Conservation (phyloP, 2,797 vertebrate genomes). For the Dipus sagitta region DNA sequence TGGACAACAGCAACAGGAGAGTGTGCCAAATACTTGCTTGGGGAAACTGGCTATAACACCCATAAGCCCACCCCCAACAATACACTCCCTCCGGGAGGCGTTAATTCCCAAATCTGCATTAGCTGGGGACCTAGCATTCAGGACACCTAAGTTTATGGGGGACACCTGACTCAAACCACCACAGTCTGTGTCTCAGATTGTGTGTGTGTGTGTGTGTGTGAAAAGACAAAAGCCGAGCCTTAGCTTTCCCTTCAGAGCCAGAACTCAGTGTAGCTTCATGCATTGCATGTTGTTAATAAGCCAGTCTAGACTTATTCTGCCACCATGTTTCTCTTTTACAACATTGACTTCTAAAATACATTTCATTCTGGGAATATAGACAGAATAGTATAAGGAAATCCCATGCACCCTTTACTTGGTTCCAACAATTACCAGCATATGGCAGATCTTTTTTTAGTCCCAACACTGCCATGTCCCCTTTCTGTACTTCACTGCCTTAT, state of each 20-base stretch:
- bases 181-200: no score
- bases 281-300: background rate
- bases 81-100: no score
- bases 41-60: no score
- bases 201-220: no score
- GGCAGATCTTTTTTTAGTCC: conserved; percentile 61
- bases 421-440: conserved; percentile 69
- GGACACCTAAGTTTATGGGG: no score
- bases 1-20: no score
- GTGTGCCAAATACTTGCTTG: no score
- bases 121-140: no score
- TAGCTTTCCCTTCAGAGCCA: background rate
- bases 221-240: background rate
- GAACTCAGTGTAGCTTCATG: background rate
- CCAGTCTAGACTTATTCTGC: background rate
- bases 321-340: conserved; percentile 35
- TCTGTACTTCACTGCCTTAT: conserved; percentile 44
- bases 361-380: conserved; percentile 57
- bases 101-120: no score
- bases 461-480: background rate
- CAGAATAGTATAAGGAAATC: conserved; percentile 47
- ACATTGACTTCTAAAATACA: conserved; percentile 61
- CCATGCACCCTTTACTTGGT: background rate
- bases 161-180: no score
- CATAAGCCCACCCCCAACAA: no score